Evolutionary conservation across 92 coral and sea anemone genomes (phyloP), one percentile per base, ranked within the genome.

Genomic region (Porites cylindrica): DNA sequence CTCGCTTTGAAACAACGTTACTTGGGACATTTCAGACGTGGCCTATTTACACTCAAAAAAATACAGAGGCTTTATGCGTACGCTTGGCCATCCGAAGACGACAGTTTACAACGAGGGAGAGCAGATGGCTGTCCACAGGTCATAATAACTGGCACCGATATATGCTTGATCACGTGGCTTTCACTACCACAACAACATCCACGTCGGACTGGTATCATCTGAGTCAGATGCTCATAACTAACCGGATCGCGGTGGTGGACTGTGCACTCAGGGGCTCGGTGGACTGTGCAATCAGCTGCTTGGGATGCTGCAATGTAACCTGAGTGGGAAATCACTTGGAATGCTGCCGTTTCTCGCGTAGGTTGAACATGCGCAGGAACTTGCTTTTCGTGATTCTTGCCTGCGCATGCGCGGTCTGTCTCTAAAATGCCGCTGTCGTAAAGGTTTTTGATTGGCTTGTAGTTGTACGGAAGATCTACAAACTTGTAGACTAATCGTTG

Each of bases 401-500:
- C 53, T 6, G 12, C 73, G 51, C 76, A 61, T 6, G 12, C 73
- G 51, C 76, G 72, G 18, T 67, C 77, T 17, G 26, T 66, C 20
- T 78, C 89, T 43, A 58, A 53, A 56, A 76, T 58, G 17, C 83
- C 80, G 17, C 82, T 85, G 68, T 76, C 76, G 16, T 53, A 85
- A 74, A 88, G 85, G 51, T 88, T 92, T 72, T 88, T 97, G 72
- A 92, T 83, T 24, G 99, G 99, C 50, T 87, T 88, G 88, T 97
- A 97, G 68, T 92, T 90, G 69, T 95, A 95, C 7, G 99, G 98
- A 26, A 97, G 91, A 16, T 97, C 98, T 23, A 97, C 99, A 61
- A 97, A 97, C 84, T 97, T 97, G 95, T 97, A 97, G 2, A 97
- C 99, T 50, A 97, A 88, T 61, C 99, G 87, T 72, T 97, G 99